phyloP scores from a whole-genome alignment of 2,113 vertebrate genomes.

The Ciconia stormi region DNA sequence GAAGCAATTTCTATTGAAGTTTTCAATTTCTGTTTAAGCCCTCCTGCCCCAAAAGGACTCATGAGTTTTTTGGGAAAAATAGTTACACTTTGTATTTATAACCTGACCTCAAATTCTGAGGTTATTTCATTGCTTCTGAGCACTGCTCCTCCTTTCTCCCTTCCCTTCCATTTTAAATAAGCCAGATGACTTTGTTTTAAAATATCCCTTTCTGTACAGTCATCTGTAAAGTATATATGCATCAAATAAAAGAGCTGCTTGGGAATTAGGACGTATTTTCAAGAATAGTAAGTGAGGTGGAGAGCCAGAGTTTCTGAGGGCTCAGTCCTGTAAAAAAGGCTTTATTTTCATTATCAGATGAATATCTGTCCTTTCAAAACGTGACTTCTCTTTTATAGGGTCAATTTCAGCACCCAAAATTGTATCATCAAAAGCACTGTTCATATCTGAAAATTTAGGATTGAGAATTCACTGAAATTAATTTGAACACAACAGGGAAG shows the following conservation, averaged over 20 bases:
- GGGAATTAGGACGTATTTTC: slow-evolving; percentile 25
- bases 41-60: not conserved
- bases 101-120: not conserved
- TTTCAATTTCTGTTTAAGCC: not conserved
- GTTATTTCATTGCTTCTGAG: not conserved
- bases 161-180: slow-evolving; percentile 17
- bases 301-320: not conserved
- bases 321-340: not conserved
- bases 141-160: not conserved
- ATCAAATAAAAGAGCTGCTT: slow-evolving; percentile 17
- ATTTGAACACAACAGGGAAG: slow-evolving; percentile 1
- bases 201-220: not conserved
- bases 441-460: not conserved
- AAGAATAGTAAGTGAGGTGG: not conserved
- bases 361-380: slow-evolving; percentile 20
- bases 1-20: not conserved
- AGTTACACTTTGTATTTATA: not conserved
- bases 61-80: not conserved
- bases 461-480: slow-evolving; percentile 22
- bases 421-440: slow-evolving; percentile 6
- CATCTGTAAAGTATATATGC: not conserved
- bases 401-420: slow-evolving; percentile 7
- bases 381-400: not conserved
- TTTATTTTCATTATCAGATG: slow-evolving; percentile 21
- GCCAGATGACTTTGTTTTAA: slow-evolving; percentile 36